These are phyloP conservation scores for Karalla daura DNA, from an alignment of 2,797 vertebrate genomes.

Conservation along the genomic window DNA sequence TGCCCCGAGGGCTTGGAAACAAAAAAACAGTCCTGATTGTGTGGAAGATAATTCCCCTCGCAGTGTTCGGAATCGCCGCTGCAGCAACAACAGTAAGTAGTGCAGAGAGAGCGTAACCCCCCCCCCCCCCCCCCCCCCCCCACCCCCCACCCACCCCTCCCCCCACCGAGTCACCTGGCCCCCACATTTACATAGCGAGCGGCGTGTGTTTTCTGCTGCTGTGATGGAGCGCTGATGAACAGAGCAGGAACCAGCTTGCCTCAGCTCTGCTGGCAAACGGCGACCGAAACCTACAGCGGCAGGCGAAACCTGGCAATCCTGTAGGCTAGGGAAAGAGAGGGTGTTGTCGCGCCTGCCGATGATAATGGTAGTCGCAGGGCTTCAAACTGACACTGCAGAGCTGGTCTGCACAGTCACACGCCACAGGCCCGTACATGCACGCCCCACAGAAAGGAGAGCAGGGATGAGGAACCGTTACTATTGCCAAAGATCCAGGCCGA, in stretches of 20 bases:
- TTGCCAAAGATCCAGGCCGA: constrained; percentile 45
- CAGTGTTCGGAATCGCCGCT: constrained; percentile 20
- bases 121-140: too few relatives aligned
- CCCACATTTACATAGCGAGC: constrained; percentile 40
- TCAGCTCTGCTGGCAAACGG: constrained; percentile 71
- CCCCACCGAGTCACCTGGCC: constrained; percentile 53
- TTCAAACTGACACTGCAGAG: constrained; percentile 78
- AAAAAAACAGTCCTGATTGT: constrained; percentile 39
- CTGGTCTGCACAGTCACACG: constrained; percentile 81
- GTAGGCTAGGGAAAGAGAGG: constrained; percentile 69
- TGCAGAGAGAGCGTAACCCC: too few relatives aligned
- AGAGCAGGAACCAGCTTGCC: constrained; percentile 85
- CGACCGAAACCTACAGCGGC: constrained; percentile 84
- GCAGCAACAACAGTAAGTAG: constrained; percentile 2
- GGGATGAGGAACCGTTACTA: constrained; percentile 66
- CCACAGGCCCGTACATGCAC: constrained; percentile 77
- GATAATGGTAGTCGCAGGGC: constrained; percentile 67
- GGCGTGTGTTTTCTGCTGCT: constrained; percentile 58
- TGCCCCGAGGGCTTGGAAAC: constrained; percentile 68
- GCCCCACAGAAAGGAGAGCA: constrained; percentile 16
- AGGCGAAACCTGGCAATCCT: constrained; percentile 87
- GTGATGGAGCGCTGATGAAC: constrained; percentile 70
- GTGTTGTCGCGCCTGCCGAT: constrained; percentile 68
- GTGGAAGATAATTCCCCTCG: constrained; percentile 21
- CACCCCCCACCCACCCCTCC: too few relatives aligned